Conservation (phyloP, 2,888 invertebrate species). For the Agrochola litura region DNA sequence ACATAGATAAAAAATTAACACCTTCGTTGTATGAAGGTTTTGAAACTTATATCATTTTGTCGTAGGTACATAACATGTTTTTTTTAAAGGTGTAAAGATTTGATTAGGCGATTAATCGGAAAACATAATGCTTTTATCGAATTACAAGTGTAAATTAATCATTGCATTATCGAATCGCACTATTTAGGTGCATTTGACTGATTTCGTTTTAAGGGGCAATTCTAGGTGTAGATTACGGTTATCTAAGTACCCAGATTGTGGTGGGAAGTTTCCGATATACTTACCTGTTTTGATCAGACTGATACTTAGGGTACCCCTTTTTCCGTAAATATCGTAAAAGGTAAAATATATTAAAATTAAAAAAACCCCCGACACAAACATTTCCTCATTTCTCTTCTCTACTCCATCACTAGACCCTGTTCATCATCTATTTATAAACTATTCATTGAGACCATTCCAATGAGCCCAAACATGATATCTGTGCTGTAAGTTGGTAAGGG, state of each 20-base stretch:
- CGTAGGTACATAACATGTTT: constrained; percentile 33
- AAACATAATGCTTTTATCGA: constrained; percentile 57
- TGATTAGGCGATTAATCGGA: constrained; percentile 57
- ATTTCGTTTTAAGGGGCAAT: constrained; percentile 16
- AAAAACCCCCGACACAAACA: no score
- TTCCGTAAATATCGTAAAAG: not conserved
- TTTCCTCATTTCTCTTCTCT: no score
- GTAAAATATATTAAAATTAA: no score
- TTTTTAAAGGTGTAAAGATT: constrained; percentile 55
- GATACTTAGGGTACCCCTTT: not conserved
- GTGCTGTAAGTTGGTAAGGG: no score
- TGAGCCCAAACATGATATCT: no score
- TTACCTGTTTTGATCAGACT: not conserved
- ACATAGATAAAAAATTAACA: constrained; percentile 83
- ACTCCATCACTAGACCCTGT: no score
- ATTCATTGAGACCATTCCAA: no score
- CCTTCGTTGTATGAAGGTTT: constrained; percentile 67
- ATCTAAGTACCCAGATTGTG: not conserved
- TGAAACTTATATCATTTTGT: constrained; percentile 56
- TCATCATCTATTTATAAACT: no score
- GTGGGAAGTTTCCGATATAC: not conserved
- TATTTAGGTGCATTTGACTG: constrained; percentile 6
- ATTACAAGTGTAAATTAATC: constrained; percentile 49
- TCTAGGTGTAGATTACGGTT: constrained; percentile 7
- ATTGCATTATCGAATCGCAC: constrained; percentile 28